Percentiles rank a stretch among this genome's conserved stretches.
phyloP scores from a whole-genome alignment of 2,888 invertebrate species.

The Plagiodera versicolora region DNA sequence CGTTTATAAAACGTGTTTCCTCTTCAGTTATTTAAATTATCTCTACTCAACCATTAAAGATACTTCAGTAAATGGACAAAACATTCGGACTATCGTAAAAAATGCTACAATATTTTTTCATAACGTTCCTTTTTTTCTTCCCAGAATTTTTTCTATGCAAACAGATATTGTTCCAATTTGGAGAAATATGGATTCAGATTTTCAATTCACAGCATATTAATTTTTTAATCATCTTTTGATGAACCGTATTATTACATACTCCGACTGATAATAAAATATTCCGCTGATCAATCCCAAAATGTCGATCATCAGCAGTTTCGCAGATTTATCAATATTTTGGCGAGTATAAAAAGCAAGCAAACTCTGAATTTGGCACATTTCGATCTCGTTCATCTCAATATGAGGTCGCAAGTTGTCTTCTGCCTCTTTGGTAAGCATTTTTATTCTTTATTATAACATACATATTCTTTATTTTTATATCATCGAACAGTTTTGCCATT shows the following conservation, averaged over 20 bases:
- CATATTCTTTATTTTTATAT: not conserved
- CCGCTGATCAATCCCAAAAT: not conserved
- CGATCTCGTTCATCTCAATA: conserved; percentile 35
- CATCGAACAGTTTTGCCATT: not conserved
- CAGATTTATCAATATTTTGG: not conserved
- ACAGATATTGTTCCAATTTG: too few species aligned
- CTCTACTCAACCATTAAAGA: too few species aligned
- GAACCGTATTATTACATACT: not conserved
- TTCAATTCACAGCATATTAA: not conserved
- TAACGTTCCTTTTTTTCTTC: too few species aligned
- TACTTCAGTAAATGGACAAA: too few species aligned
- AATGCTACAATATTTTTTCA: too few species aligned
- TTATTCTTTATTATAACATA: not conserved
- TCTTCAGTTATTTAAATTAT: too few species aligned
- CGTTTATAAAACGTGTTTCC: too few species aligned
- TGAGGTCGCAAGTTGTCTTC: conserved; percentile 50
- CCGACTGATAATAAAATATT: not conserved
- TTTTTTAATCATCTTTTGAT: not conserved
- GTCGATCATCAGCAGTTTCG: not conserved
- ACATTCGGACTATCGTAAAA: too few species aligned
- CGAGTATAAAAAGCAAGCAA: not conserved
- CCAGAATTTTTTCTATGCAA: too few species aligned
- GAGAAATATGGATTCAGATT: too few species aligned
- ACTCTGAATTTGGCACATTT: conserved; percentile 32
- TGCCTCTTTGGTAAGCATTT: conserved; percentile 49